Evolutionary conservation across 2,888 invertebrate genomes (phyloP).

Genomic region (Tachina lurida): DNA sequence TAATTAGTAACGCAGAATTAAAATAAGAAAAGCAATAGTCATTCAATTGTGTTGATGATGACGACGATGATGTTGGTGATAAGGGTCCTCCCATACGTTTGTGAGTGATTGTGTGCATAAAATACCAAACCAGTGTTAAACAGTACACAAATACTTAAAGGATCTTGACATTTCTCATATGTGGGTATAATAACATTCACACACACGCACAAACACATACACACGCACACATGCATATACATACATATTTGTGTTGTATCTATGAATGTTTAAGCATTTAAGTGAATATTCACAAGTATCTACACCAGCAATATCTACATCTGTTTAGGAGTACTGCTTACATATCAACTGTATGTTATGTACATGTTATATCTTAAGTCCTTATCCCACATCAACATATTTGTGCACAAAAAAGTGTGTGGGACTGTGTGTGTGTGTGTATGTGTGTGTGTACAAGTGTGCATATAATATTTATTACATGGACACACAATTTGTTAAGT

Average conservation of each 20-base stretch:
- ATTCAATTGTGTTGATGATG: constrained; percentile 60
- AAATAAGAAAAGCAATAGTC: constrained; percentile 66
- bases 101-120: constrained; percentile 36
- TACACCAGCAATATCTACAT: constrained; percentile 60
- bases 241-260: background rate
- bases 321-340: constrained; percentile 24
- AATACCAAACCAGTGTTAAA: constrained; percentile 8
- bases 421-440: background rate
- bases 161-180: constrained; percentile 26
- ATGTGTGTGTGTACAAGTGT: background rate
- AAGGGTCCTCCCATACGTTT: constrained; percentile 47
- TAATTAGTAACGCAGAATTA: constrained; percentile 24
- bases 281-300: constrained; percentile 52
- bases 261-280: constrained; percentile 30
- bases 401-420: background rate
- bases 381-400: constrained; percentile 7
- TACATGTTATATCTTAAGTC: constrained; percentile 34
- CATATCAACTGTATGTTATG: constrained; percentile 1
- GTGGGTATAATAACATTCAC: background rate
- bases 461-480: constrained; percentile 36
- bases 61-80: constrained; percentile 31
- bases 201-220: background rate
- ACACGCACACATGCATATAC: background rate
- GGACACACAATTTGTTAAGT: constrained; percentile 63
- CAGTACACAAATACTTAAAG: constrained; percentile 30